Evolutionary conservation across 2,113 vertebrate genomes (phyloP).

Genomic region (Athene cunicularia): DNA sequence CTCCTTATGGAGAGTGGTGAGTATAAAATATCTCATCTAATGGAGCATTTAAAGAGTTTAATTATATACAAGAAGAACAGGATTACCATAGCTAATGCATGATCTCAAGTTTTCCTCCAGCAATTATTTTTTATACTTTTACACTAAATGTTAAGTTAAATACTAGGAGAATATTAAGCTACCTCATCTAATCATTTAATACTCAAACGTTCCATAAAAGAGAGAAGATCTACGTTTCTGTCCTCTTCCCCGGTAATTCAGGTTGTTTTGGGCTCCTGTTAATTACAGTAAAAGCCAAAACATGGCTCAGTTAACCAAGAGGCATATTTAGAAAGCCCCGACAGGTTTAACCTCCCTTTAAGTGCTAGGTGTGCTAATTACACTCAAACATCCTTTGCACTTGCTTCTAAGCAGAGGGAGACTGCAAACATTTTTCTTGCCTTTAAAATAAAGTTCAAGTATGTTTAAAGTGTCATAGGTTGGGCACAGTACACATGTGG

Average conservation of each 20-base stretch:
- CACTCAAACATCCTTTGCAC: background rate
- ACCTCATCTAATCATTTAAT: background rate
- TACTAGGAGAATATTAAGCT: background rate
- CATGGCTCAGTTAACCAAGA: background rate
- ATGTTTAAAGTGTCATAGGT: background rate
- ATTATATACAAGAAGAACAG: slow-evolving; percentile 42
- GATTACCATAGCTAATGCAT: slow-evolving; percentile 45
- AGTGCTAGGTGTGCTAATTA: background rate
- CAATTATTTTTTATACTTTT: slow-evolving; percentile 12
- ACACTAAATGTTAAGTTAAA: background rate
- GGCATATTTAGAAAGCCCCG: background rate
- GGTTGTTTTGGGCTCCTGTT: background rate
- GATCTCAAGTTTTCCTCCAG: slow-evolving; percentile 14
- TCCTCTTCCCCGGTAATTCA: background rate
- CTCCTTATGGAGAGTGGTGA: background rate
- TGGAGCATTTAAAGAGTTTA: slow-evolving; percentile 38
- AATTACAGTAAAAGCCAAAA: background rate
- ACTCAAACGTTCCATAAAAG: background rate
- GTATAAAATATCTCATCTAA: slow-evolving; percentile 48
- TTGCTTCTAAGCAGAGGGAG: background rate
- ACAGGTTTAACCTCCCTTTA: background rate
- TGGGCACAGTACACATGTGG: background rate
- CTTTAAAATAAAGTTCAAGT: background rate
- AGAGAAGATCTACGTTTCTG: background rate
- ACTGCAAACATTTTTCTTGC: background rate